These are phyloP conservation scores for Brachionus asplanchnoidis DNA, from an alignment of 1,140 invertebrate species.

Conservation along the genomic window DNA sequence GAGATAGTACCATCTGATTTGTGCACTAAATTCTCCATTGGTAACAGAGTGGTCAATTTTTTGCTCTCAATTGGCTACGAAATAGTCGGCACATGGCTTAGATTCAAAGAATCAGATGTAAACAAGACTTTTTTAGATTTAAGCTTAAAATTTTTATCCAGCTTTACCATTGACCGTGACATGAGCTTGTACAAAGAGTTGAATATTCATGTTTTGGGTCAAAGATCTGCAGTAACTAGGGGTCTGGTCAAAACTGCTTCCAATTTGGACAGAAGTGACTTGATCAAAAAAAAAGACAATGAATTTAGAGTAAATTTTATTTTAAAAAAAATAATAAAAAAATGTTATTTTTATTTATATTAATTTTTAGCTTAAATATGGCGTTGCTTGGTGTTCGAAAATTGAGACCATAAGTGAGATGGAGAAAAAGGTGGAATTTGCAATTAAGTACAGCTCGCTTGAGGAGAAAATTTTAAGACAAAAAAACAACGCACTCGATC, in stretches of 20 bases:
- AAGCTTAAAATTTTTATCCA: constrained; percentile 28
- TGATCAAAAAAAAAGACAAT: not conserved
- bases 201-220: constrained; percentile 27
- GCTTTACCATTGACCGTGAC: constrained; percentile 11
- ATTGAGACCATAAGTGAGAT: constrained; percentile 21
- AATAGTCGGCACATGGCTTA: constrained; percentile 16
- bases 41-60: constrained; percentile 38
- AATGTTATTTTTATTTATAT: not conserved
- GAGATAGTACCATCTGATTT: constrained; percentile 11
- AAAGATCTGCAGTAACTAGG: not conserved
- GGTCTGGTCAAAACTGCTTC: constrained; percentile 10
- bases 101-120: not conserved
- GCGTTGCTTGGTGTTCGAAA: not conserved
- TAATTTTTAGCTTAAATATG: not conserved
- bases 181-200: constrained; percentile 39
- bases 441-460: not conserved
- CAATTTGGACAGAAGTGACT: constrained; percentile 1
- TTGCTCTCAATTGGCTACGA: not conserved
- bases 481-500: not conserved
- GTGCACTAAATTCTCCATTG: not conserved
- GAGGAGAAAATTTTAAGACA: not conserved
- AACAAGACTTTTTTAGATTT: constrained; percentile 1
- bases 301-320: constrained; percentile 1
- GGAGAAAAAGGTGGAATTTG: constrained; percentile 29
- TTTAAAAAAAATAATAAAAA: not conserved